These are phyloP conservation scores for Irena cyanogastra DNA, from an alignment of 2,113 vertebrate species.

Conservation along the genomic window DNA sequence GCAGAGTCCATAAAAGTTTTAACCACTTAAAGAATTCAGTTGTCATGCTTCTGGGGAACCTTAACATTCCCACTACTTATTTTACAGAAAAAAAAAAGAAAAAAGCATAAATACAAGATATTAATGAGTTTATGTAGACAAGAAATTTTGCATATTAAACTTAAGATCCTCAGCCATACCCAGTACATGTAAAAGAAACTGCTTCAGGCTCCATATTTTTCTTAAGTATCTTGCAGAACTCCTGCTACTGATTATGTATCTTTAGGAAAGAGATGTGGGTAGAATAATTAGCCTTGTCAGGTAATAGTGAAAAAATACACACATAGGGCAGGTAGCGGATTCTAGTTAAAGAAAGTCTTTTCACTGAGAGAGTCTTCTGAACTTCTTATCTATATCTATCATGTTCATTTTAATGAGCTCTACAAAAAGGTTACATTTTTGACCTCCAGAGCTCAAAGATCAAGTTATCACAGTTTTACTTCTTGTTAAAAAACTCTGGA, in stretches of 20 bases:
- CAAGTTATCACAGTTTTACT: slow-evolving; percentile 27
- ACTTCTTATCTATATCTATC: background rate
- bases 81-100: background rate
- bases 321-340: background rate
- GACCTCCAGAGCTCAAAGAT: slow-evolving; percentile 33
- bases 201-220: background rate
- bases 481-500: slow-evolving; percentile 21
- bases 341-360: background rate
- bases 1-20: background rate
- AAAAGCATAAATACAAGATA: background rate
- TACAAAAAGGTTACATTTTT: slow-evolving; percentile 23
- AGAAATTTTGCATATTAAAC: background rate
- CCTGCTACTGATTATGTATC: background rate
- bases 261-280: background rate
- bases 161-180: background rate
- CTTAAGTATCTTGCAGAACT: background rate
- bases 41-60: background rate
- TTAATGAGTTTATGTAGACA: background rate
- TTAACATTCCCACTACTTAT: background rate
- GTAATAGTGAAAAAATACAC: background rate
- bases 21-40: background rate
- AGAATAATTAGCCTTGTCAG: background rate
- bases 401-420: slow-evolving; percentile 56
- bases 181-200: background rate
- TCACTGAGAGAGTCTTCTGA: background rate